Evolutionary conservation across 2,797 vertebrate genomes (phyloP).

Genomic region (Esox lucius): DNA sequence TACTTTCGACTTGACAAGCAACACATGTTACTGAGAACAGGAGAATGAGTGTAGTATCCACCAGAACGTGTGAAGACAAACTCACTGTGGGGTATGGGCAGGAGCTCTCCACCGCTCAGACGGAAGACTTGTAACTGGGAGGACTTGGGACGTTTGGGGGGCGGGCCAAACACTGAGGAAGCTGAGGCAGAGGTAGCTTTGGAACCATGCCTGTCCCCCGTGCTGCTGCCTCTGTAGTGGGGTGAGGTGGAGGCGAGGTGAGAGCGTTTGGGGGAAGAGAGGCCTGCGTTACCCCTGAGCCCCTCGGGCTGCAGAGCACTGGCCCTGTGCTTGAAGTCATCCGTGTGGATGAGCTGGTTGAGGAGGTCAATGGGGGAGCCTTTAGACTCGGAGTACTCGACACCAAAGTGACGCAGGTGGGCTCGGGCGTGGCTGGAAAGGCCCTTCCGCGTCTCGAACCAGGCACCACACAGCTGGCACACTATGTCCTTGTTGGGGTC

Average conservation of each 20-base stretch:
- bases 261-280: slow-evolving; percentile 58
- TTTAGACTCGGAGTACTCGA: slow-evolving; percentile 91
- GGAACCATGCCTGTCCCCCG: slow-evolving; percentile 59
- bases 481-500: slow-evolving; percentile 88
- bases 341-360: slow-evolving; percentile 86
- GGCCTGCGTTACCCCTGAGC: slow-evolving; percentile 50
- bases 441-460: slow-evolving; percentile 94
- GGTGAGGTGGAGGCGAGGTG: slow-evolving; percentile 60
- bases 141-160: slow-evolving; percentile 78
- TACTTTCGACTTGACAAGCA: background rate
- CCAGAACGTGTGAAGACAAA: background rate
- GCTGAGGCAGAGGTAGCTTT: slow-evolving; percentile 77
- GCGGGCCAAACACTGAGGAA: slow-evolving; percentile 73
- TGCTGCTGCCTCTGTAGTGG: slow-evolving; percentile 69
- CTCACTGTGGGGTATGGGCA: slow-evolving; percentile 84
- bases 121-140: slow-evolving; percentile 85
- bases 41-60: background rate
- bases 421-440: slow-evolving; percentile 91
- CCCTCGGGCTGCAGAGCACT: slow-evolving; percentile 68
- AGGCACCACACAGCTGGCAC: slow-evolving; percentile 91
- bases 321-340: slow-evolving; percentile 86
- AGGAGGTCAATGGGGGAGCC: slow-evolving; percentile 90
- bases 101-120: slow-evolving; percentile 80
- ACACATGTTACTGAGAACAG: background rate
- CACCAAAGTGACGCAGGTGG: slow-evolving; percentile 91